Conservation (phyloP, 2,888 invertebrate genomes). For the Dysmachus trigonus region DNA sequence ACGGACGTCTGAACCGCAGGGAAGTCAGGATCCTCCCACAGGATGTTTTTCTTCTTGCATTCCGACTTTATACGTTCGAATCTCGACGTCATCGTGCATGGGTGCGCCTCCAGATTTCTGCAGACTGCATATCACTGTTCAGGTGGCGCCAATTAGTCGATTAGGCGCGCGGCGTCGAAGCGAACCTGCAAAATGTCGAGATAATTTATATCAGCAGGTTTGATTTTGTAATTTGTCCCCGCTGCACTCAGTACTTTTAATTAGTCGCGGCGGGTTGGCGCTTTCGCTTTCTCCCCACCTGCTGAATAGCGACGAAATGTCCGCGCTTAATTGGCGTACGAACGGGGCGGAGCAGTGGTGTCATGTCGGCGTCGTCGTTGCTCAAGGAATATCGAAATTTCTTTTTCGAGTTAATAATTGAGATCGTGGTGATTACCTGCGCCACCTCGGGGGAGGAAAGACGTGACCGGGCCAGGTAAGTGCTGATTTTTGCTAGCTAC, state of each 20-base stretch:
- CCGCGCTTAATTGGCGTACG: neutral
- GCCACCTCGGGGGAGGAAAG: neutral
- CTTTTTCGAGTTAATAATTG: neutral
- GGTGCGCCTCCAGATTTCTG: neutral
- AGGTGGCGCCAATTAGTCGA: neutral
- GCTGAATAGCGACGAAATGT: neutral
- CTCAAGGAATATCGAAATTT: conserved; percentile 16
- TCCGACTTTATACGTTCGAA: conserved; percentile 84
- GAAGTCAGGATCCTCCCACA: conserved; percentile 94
- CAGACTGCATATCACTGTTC: conserved; percentile 17
- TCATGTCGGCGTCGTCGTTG: neutral
- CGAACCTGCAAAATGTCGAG: neutral
- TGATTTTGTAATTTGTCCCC: neutral
- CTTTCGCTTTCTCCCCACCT: neutral
- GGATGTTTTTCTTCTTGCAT: conserved; percentile 80
- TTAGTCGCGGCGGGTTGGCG: neutral
- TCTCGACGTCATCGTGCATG: conserved; percentile 60
- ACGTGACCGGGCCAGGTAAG: neutral
- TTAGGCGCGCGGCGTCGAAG: neutral
- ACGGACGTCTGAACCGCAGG: conserved; percentile 88
- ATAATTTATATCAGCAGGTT: neutral
- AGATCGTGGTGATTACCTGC: neutral
- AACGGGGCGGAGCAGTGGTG: too few species aligned
- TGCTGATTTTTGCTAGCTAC: neutral
- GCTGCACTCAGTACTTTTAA: neutral